Evolutionary conservation across 2,113 vertebrate species (phyloP).

Genomic region (Rhineura floridana): DNA sequence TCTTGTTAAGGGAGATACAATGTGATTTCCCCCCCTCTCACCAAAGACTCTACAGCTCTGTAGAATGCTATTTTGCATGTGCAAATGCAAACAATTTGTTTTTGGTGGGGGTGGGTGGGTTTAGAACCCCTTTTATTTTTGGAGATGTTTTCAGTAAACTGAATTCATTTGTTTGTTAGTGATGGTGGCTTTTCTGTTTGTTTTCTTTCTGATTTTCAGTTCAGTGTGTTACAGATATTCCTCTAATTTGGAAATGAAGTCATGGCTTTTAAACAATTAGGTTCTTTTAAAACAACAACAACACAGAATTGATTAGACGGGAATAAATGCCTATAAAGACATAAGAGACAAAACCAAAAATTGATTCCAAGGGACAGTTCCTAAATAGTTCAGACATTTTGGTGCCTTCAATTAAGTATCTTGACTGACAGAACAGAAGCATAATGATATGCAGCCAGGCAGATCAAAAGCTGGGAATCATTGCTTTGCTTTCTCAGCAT

Average conservation of each 20-base stretch:
- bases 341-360: slow-evolving; percentile 73
- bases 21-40: slow-evolving; percentile 37
- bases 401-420: slow-evolving; percentile 81
- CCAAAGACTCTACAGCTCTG: slow-evolving; percentile 54
- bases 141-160: slow-evolving; percentile 45
- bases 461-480: slow-evolving; percentile 62
- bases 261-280: slow-evolving; percentile 80
- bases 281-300: slow-evolving; percentile 57
- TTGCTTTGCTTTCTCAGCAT: slow-evolving; percentile 48
- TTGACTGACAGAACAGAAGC: slow-evolving; percentile 77
- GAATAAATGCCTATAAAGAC: slow-evolving; percentile 64
- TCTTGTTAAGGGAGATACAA: slow-evolving; percentile 65
- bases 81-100: slow-evolving; percentile 40
- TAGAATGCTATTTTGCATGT: slow-evolving; percentile 52
- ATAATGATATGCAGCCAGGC: slow-evolving; percentile 45
- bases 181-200: neutral
- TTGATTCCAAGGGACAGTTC: slow-evolving; percentile 79
- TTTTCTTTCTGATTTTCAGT: slow-evolving; percentile 40
- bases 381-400: slow-evolving; percentile 81
- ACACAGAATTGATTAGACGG: slow-evolving; percentile 79
- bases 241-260: slow-evolving; percentile 68
- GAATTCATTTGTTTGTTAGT: slow-evolving; percentile 27
- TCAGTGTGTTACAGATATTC: slow-evolving; percentile 52
- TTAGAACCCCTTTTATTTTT: slow-evolving; percentile 44
- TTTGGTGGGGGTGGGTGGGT: slow-evolving; percentile 13